Evolutionary conservation across 2,113 vertebrate genomes (phyloP), one percentile per base, ranked within the genome.

Genomic region (Chascanopsetta lugubris): DNA sequence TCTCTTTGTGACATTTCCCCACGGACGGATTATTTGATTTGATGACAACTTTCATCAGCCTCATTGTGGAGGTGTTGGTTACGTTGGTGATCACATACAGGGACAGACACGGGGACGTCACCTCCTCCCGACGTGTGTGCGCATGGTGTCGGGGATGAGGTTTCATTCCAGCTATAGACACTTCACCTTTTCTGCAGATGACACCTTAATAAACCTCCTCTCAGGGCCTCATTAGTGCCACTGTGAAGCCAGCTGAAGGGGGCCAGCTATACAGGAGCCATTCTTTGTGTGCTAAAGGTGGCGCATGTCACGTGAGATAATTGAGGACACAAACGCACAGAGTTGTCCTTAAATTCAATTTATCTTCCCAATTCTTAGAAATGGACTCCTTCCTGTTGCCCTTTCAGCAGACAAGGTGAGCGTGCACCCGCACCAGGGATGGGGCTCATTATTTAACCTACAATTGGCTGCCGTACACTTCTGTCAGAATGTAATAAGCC

Each of bases 121-220:
- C 38, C 38, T 42, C 6, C 6, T 8, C 38, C 15, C n/a, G 38
- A 42, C 5, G n/a, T 42, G 38, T 42, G 38, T 42, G 12, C n/a
- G 4, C n/a, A 17, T 13, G 38, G 5, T 38, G 15, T 13, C 34
- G 2, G 15, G 34, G 34, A 38, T 11, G 3, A 50, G 29, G n/a
- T 62, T 66, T 70, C 75, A 77, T 40, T 77, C 58, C 75, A 83
- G 80, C 76, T 77, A 80, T 58, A 73, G 65, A 60, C 51, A 54
- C 60, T 54, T 61, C 63, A 59, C 46, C 74, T 59, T 62, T 57
- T 47, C 43, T 64, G 36, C 36, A 17, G 29, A 50, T 40, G 64
- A 69, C n/a, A 1, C 18, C 51, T 61, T 67, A 69, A 82, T 79
- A 69, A 77, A 69, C 46, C 55, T 63, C 73, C 59, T 15, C 60